Percentiles rank a stretch among this genome's conserved stretches.
phyloP scores from a whole-genome alignment of 1,140 invertebrate species.

The Platorchestia sp. region DNA sequence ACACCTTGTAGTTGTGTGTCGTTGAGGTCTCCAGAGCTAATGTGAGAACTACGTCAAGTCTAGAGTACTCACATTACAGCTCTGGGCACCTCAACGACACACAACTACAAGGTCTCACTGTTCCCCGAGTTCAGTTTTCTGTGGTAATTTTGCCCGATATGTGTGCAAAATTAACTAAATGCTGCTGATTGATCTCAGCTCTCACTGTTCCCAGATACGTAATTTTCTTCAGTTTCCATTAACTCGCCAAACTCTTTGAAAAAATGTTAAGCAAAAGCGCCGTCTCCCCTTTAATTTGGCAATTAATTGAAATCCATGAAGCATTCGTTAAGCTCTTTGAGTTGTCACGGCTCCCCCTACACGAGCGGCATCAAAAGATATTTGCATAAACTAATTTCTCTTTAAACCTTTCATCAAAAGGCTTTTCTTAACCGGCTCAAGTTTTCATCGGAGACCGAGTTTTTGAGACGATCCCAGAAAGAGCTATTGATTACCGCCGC shows the following conservation, averaged over 20 bases:
- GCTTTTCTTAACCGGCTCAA: background rate
- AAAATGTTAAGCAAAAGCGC: background rate
- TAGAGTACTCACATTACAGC: too few species aligned
- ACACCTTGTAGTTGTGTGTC: too few species aligned
- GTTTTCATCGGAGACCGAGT: background rate
- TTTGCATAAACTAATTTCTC: conserved; percentile 10
- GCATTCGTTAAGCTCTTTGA: conserved; percentile 7
- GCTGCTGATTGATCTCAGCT: background rate
- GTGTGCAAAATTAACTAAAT: too few species aligned
- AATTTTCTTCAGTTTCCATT: background rate
- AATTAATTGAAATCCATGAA: background rate
- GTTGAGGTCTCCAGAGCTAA: too few species aligned
- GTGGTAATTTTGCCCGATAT: too few species aligned
- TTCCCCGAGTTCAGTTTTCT: too few species aligned
- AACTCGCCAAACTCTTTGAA: background rate
- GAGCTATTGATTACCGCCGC: background rate
- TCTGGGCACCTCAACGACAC: too few species aligned
- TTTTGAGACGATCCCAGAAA: background rate
- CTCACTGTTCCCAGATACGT: background rate
- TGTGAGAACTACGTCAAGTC: too few species aligned
- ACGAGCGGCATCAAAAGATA: background rate
- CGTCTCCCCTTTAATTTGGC: background rate
- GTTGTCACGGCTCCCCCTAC: background rate
- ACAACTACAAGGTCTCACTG: too few species aligned
- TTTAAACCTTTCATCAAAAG: background rate